Evolutionary conservation across 1,140 invertebrate genomes (phyloP).

Genomic region (Bombus vancouverensis): DNA sequence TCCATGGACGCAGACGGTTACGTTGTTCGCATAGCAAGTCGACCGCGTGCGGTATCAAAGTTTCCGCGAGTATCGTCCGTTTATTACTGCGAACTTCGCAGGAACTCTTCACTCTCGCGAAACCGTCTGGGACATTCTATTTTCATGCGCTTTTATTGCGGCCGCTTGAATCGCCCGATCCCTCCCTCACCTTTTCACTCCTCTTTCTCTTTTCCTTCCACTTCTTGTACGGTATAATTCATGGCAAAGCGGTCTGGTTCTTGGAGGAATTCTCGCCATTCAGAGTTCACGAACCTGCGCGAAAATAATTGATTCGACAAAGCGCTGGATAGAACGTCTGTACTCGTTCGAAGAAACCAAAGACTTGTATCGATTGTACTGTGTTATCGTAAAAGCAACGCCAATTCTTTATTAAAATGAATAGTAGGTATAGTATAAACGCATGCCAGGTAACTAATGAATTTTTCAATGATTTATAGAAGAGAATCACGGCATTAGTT

Average conservation of each 20-base stretch:
- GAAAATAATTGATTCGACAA: slow-evolving; percentile 31
- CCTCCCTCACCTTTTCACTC: not conserved
- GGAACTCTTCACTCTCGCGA: not conserved
- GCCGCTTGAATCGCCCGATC: not conserved
- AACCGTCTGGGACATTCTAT: slow-evolving; percentile 30
- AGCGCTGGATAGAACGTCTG: not conserved
- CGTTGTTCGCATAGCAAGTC: not conserved
- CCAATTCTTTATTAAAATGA: no score
- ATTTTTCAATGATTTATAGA: no score
- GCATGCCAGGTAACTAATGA: no score
- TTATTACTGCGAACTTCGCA: slow-evolving; percentile 35
- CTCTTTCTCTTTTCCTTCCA: not conserved
- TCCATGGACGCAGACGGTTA: slow-evolving; percentile 1
- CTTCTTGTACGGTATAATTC: slow-evolving; percentile 9
- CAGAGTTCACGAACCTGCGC: not conserved
- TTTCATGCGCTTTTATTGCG: slow-evolving; percentile 41
- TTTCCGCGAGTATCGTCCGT: slow-evolving; percentile 22
- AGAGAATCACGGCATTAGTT: no score
- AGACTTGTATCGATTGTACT: not conserved
- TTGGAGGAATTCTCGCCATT: not conserved
- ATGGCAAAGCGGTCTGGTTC: not conserved
- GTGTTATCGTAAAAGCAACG: no score
- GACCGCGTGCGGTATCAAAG: not conserved
- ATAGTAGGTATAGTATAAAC: no score
- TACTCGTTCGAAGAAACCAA: not conserved